Conservation (phyloP, 2,113 vertebrate genomes). For the Chaetops frenatus region DNA sequence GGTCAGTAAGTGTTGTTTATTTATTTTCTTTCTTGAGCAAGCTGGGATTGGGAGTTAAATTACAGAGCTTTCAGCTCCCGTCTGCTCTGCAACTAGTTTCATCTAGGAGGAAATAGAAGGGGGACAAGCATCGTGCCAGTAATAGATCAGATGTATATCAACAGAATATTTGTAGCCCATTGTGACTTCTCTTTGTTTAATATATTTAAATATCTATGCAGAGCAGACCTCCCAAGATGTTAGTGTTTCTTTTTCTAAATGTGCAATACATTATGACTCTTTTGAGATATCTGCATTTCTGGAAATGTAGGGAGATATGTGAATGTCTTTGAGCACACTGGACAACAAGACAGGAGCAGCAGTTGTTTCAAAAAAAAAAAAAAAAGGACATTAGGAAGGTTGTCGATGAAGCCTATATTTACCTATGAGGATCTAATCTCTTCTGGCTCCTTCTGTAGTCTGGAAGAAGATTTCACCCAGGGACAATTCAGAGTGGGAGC, state of each 20-base stretch:
- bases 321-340: background rate
- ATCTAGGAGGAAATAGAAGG: background rate
- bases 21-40: background rate
- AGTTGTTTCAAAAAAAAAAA: background rate
- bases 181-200: background rate
- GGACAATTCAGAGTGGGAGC: background rate
- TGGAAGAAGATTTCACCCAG: background rate
- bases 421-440: background rate
- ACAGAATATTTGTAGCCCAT: background rate
- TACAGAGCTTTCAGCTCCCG: background rate
- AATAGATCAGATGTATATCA: background rate
- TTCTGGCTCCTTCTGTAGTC: background rate
- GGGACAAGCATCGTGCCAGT: accelerated
- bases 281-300: background rate
- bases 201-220: background rate
- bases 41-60: background rate
- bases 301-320: background rate
- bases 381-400: background rate
- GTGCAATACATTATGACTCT: background rate
- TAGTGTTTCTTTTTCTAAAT: background rate
- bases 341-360: background rate
- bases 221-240: background rate
- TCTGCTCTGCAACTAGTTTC: background rate
- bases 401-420: background rate
- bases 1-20: background rate